Evolutionary conservation across 2,113 vertebrate species (phyloP).

Genomic region (Calypte anna): DNA sequence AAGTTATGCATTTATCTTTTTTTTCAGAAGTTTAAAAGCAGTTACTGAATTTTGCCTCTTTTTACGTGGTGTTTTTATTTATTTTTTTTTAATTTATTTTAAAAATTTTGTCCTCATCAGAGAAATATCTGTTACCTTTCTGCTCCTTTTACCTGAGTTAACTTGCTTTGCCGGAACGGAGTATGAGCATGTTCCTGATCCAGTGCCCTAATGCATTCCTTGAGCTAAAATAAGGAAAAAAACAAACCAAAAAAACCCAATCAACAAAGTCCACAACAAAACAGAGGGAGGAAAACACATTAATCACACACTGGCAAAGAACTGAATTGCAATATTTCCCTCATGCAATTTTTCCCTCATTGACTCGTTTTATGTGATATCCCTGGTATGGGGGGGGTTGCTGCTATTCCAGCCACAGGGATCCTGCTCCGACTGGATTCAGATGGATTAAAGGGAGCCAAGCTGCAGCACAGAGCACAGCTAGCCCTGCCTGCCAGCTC

Average conservation of each 20-base stretch:
- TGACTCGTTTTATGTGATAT: neutral
- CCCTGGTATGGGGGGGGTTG: neutral
- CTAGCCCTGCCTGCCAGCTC: neutral
- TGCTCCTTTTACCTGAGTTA: constrained; percentile 84
- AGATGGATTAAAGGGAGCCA: neutral
- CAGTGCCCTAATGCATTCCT: constrained; percentile 92
- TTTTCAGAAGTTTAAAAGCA: neutral
- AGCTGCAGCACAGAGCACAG: neutral
- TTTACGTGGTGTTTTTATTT: too few relatives aligned
- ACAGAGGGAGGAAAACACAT: neutral
- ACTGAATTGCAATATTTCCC: neutral
- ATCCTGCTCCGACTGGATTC: neutral
- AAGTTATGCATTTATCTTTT: neutral
- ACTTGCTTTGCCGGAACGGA: constrained; percentile 93
- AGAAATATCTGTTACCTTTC: neutral
- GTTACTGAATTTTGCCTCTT: neutral
- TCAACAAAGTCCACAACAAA: neutral
- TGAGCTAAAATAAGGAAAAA: constrained; percentile 78
- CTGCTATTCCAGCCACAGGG: neutral
- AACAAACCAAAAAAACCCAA: neutral
- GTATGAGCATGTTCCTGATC: constrained; percentile 89
- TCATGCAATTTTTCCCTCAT: neutral
- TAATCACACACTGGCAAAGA: neutral
- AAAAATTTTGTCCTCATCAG: neutral
- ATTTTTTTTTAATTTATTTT: too few relatives aligned